Percentiles rank a stretch among this genome's conserved stretches.
phyloP scores from a whole-genome alignment of 1,140 invertebrate species.

The Zaprionus tsacasi region DNA sequence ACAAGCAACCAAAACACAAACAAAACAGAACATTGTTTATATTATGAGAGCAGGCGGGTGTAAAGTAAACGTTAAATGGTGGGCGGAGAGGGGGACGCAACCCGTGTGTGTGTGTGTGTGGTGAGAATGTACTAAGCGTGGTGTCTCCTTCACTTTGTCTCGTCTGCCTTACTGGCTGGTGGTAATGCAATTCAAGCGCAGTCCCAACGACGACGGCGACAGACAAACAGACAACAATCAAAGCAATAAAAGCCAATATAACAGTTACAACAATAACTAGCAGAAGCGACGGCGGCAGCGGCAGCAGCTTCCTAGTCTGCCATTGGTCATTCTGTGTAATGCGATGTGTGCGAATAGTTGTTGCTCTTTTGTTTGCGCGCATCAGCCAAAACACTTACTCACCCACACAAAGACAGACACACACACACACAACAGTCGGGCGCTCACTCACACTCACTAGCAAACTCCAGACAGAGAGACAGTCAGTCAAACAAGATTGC shows the following conservation, averaged over 20 bases:
- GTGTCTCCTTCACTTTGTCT: slow-evolving; percentile 28
- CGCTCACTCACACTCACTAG: neutral
- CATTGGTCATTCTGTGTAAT: slow-evolving; percentile 29
- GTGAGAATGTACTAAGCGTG: slow-evolving; percentile 2
- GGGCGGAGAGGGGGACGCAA: neutral
- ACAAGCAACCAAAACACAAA: slow-evolving; percentile 8
- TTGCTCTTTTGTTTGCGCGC: slow-evolving; percentile 46
- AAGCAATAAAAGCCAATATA: slow-evolving; percentile 34
- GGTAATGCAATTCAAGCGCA: slow-evolving; percentile 48
- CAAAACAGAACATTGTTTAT: slow-evolving; percentile 23
- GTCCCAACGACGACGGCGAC: slow-evolving; percentile 2
- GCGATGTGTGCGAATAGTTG: slow-evolving; percentile 21
- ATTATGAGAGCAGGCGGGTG: neutral
- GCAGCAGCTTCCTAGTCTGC: slow-evolving; percentile 37
- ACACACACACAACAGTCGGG: neutral
- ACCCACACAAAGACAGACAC: slow-evolving; percentile 18
- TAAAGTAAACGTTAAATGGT: neutral
- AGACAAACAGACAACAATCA: slow-evolving; percentile 28
- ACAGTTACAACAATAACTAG: slow-evolving; percentile 15
- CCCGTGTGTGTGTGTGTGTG: neutral
- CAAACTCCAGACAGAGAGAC: slow-evolving; percentile 55
- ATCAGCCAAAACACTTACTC: slow-evolving; percentile 35
- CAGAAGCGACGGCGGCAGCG: neutral
- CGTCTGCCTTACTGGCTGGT: slow-evolving; percentile 21
- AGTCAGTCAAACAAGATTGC: slow-evolving; percentile 58